Conservation (phyloP, 2,113 vertebrate species). For the Microtus ochrogaster region DNA sequence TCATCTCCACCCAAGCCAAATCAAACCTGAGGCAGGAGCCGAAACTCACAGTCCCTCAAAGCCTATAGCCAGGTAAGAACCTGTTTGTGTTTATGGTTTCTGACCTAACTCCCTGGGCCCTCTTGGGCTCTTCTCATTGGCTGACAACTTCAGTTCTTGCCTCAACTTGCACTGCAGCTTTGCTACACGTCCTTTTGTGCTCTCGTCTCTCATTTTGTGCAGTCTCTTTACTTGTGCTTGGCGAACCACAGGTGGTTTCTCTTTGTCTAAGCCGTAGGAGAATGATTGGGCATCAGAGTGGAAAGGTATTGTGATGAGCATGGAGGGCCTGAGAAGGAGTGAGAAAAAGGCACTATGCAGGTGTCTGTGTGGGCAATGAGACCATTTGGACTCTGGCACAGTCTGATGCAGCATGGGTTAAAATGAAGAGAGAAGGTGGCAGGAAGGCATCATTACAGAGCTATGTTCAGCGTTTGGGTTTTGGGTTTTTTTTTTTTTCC, state of each 20-base stretch:
- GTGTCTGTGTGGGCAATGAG: constrained; percentile 60
- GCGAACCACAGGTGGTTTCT: background rate
- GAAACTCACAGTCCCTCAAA: constrained; percentile 73
- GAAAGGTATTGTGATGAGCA: constrained; percentile 11
- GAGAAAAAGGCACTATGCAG: background rate
- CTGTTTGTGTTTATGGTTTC: background rate
- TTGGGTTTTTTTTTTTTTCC: background rate
- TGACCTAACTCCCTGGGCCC: background rate
- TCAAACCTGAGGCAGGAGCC: constrained; percentile 73
- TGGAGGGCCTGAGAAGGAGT: background rate
- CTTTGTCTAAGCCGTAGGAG: constrained; percentile 18
- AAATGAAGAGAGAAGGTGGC: background rate
- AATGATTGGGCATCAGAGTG: constrained; percentile 35
- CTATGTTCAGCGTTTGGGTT: background rate
- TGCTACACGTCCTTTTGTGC: background rate
- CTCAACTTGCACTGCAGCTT: background rate
- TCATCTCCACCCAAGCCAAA: constrained; percentile 77
- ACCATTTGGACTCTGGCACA: background rate
- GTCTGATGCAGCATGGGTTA: background rate
- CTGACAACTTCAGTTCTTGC: background rate
- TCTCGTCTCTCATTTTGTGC: background rate
- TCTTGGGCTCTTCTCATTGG: background rate
- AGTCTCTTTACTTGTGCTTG: background rate
- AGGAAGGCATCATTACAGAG: background rate
- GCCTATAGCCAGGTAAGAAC: constrained; percentile 77